Evolutionary conservation across 1,140 invertebrate species (phyloP), one percentile per base, ranked within the genome.

Genomic region (Prorops nasuta): DNA sequence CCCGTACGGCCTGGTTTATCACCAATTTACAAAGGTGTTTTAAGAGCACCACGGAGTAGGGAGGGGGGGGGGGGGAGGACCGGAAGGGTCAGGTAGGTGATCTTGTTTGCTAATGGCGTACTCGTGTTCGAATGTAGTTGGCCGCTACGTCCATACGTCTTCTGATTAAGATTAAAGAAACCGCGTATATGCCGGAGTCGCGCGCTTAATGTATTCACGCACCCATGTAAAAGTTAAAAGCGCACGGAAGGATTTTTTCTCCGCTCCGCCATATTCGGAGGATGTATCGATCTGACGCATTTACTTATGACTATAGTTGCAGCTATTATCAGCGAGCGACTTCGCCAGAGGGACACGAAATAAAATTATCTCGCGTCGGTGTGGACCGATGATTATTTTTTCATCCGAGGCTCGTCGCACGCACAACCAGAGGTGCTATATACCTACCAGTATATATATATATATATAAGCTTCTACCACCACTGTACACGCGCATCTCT

Each of bases 21-120:
- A 58, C 51, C 44, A 64, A 65, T 67, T 70, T 65, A 66, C 65
- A 66, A 41, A 60, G 54, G 56, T 61, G 52, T 51, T 54, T 64
- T 56, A 54, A 63, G 58, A 63, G 41, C 45, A 39, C 19, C 50
- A 51, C 37, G 38, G 20, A 35, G 10, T 38, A 12, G 42, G 28
- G 24, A 14, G 8, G 32, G 22, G 15, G 24, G 19, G 34, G 28
- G 6, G 17, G 44, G 48, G 44, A 22, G 40, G 53, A 51, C 45
- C 36, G 53, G 35, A 55, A 59, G 63, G 67, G 61, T 63, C 60
- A 60, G 56, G 60, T 59, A 69, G 66, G 67, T 72, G 69, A 69
- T 72, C 71, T 68, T 72, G 71, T 71, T 70, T 67, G 71, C 70
- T 74, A 74, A 74, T 74, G 70, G 71, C 63, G 66, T 71, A 74